These are phyloP conservation scores for Palythoa grandiflora DNA, from an alignment of 92 coral and sea anemone species.

Conservation along the genomic window DNA sequence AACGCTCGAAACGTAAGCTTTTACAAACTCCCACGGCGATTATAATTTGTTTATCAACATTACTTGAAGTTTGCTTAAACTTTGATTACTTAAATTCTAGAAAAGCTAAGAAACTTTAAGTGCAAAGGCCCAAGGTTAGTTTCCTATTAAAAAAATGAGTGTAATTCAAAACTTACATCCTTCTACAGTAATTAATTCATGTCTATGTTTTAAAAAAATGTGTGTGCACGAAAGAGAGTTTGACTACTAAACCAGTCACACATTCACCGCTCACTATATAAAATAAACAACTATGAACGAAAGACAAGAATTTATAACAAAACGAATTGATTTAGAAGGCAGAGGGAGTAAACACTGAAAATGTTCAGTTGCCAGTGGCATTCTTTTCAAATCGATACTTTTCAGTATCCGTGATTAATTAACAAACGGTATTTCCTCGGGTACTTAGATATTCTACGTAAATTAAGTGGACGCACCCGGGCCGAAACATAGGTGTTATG, in stretches of 20 bases:
- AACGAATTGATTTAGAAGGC: background rate
- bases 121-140: too few species aligned
- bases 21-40: too few species aligned
- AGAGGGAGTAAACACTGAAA: background rate
- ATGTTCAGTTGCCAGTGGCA: background rate
- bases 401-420: background rate
- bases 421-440: background rate
- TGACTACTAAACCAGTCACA: too few species aligned
- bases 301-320: background rate
- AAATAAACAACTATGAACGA: background rate
- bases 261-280: too few species aligned
- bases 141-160: background rate
- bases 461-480: slow-evolving; percentile 5
- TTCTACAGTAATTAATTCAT: background rate
- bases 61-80: too few species aligned
- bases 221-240: too few species aligned
- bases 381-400: background rate
- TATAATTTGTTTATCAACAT: too few species aligned
- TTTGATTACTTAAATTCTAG: too few species aligned
- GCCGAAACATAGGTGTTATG: background rate
- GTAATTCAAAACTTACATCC: background rate
- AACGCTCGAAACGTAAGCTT: too few species aligned
- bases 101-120: too few species aligned
- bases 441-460: background rate
- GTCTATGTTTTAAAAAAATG: too few species aligned